phyloP scores from a whole-genome alignment of 2,113 vertebrate genomes.

The Solea solea region DNA sequence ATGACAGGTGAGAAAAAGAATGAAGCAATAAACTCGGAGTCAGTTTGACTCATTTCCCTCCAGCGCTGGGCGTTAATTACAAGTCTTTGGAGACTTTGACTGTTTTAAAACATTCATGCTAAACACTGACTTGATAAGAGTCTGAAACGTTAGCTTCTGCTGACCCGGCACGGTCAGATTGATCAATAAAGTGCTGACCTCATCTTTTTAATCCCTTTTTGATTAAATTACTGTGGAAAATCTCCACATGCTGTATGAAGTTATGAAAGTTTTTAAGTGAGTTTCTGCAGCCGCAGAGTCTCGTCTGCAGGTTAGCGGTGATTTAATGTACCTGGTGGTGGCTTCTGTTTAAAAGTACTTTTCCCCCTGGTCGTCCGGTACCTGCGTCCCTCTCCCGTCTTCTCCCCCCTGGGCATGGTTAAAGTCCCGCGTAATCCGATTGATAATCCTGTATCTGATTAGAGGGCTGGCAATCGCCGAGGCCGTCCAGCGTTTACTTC shows the following conservation, averaged over 20 bases:
- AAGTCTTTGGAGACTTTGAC: conserved; percentile 24
- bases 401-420: conserved; percentile 36
- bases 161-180: conserved; percentile 28
- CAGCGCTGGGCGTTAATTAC: conserved; percentile 40
- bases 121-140: conserved; percentile 12
- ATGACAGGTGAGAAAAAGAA: conserved; percentile 63
- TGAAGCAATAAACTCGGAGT: not conserved
- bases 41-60: conserved; percentile 39
- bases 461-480: conserved; percentile 70
- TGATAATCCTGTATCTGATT: conserved; percentile 45
- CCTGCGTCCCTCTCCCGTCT: conserved; percentile 9
- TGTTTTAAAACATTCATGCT: conserved; percentile 30
- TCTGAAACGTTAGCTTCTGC: too few relatives aligned
- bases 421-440: conserved; percentile 40
- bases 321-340: conserved; percentile 39
- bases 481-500: conserved; percentile 45
- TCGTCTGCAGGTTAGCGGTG: conserved; percentile 33
- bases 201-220: conserved; percentile 1
- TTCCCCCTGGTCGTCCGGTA: conserved; percentile 19
- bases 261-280: conserved; percentile 33
- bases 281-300: conserved; percentile 9
- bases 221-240: not conserved
- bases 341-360: conserved; percentile 37
- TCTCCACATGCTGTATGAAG: not conserved
- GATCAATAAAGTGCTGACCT: conserved; percentile 50